phyloP scores from a whole-genome alignment of 2,113 vertebrate species.

The Sterna hirundo region DNA sequence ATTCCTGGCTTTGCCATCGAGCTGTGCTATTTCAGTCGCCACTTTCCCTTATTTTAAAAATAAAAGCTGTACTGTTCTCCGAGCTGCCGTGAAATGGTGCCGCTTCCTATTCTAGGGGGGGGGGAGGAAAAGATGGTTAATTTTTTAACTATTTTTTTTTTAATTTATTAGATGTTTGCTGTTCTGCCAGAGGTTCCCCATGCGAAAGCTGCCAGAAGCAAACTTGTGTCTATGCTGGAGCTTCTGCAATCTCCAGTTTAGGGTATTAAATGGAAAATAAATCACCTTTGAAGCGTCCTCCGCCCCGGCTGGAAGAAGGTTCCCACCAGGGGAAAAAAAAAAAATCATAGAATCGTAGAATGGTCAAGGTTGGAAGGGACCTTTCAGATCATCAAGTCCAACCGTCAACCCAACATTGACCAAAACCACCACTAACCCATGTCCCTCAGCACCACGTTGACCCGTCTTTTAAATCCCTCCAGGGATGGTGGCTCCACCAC shows the following conservation, averaged over 20 bases:
- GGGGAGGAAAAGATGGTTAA: fast-evolving
- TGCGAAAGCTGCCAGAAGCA: background rate
- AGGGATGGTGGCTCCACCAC: too few relatives aligned
- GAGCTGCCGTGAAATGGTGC: background rate
- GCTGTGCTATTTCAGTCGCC: background rate
- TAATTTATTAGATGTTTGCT: background rate
- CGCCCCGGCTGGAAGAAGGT: background rate
- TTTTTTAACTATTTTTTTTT: background rate
- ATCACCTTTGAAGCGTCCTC: background rate
- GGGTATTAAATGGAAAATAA: background rate
- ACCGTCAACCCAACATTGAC: too few relatives aligned
- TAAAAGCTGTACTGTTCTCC: background rate
- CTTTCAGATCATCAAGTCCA: too few relatives aligned
- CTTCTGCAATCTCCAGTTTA: background rate
- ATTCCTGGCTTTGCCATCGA: slow-evolving; percentile 1
- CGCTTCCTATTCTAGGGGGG: background rate
- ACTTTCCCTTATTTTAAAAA: background rate
- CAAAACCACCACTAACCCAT: too few relatives aligned
- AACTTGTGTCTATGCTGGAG: fast-evolving
- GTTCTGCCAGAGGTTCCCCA: background rate
- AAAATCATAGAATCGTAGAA: too few relatives aligned
- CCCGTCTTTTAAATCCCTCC: too few relatives aligned
- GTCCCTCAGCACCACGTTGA: too few relatives aligned
- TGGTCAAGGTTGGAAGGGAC: too few relatives aligned
- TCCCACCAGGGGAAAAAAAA: background rate